Evolutionary conservation across 2,797 vertebrate genomes (phyloP), one percentile per base, ranked within the genome.

Genomic region (Platalea minor): DNA sequence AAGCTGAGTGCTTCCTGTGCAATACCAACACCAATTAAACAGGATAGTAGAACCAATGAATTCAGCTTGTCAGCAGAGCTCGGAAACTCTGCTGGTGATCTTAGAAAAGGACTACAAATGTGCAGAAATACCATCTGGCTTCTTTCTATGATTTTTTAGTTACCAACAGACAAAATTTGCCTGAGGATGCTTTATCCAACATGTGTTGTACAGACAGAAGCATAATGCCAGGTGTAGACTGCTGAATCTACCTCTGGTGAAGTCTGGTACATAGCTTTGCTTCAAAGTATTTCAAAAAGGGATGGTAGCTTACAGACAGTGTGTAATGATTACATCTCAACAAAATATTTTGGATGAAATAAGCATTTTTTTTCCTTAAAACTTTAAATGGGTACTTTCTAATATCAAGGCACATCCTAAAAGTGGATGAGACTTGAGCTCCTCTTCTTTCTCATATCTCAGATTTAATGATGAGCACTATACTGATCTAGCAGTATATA

Each of bases 281-380:
- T 78, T 76, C 57, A 29, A 35, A 57, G 1, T 10, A 4, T 59
- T 90, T 85, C 25, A 79, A 45, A 76, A 18, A 64, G 5, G 68
- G 8, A 16, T 45, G 12, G 4, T 48, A 87, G 8, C 12, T 72
- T 57, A 51, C 13, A 87, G 21, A 19, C 26, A 8, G 7, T 2
- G 1, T 26, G 19, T 68, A 75, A 61, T 8, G 5, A 21, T 45
- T 79, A 17, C 0, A 0, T 61, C 23, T 26, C 37, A 70, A 64
- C 9, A 60, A 37, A 6, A 39, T 63, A 23, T 31, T 82, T 87
- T 28, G 13, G 5, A 53, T 68, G 1, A 65, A 90, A 70, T 28
- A 70, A 65, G 7, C 0, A 1, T 39, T 54, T n/a, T 67, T 65
- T 39, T 10, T 4, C 29, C 20, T 69, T 73, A 61, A 76, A 69